Evolutionary conservation across 2,113 vertebrate species (phyloP).

Genomic region (Sclerurus mexicanus): DNA sequence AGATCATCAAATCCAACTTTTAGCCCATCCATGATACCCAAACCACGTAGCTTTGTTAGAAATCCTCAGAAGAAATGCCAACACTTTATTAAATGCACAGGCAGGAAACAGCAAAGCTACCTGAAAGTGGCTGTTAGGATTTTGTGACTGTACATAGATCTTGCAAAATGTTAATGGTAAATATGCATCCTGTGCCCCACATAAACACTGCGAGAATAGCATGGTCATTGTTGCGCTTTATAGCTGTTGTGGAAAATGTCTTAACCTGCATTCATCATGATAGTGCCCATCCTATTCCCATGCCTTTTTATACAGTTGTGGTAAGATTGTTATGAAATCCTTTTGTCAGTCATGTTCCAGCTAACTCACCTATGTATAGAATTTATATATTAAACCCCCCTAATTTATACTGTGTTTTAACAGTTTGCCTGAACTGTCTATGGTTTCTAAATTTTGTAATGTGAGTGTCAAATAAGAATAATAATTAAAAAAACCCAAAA

Average conservation of each 20-base stretch:
- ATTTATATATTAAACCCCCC: conserved; percentile 70
- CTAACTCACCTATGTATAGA: conserved; percentile 72
- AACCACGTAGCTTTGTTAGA: neutral
- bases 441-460: conserved; percentile 79
- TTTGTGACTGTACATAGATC: conserved; percentile 69
- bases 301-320: conserved; percentile 68
- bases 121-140: conserved; percentile 39
- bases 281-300: conserved; percentile 49
- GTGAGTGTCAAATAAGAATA: conserved; percentile 66
- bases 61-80: neutral
- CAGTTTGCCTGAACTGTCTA: conserved; percentile 77
- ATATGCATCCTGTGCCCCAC: conserved; percentile 42
- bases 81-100: conserved; percentile 31
- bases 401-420: conserved; percentile 82
- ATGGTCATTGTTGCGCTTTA: conserved; percentile 60
- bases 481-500: neutral
- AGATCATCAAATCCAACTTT: neutral
- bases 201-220: conserved; percentile 47
- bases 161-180: conserved; percentile 61
- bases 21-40: neutral
- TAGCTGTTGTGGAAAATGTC: conserved; percentile 65
- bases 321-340: conserved; percentile 61
- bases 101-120: conserved; percentile 47
- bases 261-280: conserved; percentile 54
- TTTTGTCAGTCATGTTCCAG: conserved; percentile 67